Percentiles rank a stretch among this genome's conserved stretches.
These are phyloP conservation scores for Orthonychiurus folsomi DNA, from an alignment of 2,888 invertebrate genomes.

Conservation along the genomic window DNA sequence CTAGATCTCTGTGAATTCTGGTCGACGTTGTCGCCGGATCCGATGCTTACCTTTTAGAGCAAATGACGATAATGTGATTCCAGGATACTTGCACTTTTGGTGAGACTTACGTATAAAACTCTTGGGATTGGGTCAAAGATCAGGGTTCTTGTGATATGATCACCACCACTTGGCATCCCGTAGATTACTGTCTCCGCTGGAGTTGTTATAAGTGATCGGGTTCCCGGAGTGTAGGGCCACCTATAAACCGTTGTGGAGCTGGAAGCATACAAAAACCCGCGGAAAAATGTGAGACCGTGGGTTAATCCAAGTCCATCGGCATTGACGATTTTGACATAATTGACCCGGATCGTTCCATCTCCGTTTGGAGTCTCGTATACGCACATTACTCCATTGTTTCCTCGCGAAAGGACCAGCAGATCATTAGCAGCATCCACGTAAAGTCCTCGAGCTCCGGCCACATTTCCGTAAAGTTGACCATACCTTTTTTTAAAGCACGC, in stretches of 20 bases:
- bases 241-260: conserved; percentile 22
- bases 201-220: conserved; percentile 14
- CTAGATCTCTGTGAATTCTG: conserved; percentile 18
- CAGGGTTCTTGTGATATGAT: conserved; percentile 25
- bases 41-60: no score
- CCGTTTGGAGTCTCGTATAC: conserved; percentile 3
- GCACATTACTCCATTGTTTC: conserved; percentile 7
- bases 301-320: conserved; percentile 12
- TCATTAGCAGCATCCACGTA: conserved; percentile 24
- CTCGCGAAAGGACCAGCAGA: conserved; percentile 19
- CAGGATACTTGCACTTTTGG: no score
- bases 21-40: conserved; percentile 23
- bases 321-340: conserved; percentile 12
- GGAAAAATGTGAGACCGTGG: conserved; percentile 26
- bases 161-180: conserved; percentile 12
- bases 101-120: background rate
- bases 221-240: conserved; percentile 32
- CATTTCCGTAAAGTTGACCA: conserved; percentile 17
- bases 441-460: conserved; percentile 15
- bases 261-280: conserved; percentile 31
- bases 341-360: background rate
- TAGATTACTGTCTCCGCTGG: conserved; percentile 18
- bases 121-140: conserved; percentile 16
- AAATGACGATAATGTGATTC: no score
- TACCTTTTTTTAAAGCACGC: no score